Percentiles rank a stretch among this genome's conserved stretches.
These are phyloP conservation scores for Squalus acanthias DNA, from an alignment of 2,797 vertebrate species.

Conservation along the genomic window DNA sequence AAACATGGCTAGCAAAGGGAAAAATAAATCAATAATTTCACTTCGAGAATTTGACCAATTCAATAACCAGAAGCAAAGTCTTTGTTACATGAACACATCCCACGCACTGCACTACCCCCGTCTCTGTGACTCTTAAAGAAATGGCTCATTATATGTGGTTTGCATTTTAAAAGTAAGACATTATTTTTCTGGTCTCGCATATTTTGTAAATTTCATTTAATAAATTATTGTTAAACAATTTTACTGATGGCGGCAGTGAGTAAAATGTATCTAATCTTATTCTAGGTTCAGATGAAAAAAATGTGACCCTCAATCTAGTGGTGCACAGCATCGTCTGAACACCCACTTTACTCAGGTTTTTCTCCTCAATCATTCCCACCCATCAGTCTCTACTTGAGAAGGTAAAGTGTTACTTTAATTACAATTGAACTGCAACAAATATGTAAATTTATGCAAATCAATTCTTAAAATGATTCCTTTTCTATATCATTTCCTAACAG, in stretches of 20 bases:
- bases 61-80: background rate
- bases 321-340: background rate
- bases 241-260: background rate
- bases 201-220: background rate
- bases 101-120: background rate
- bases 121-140: background rate
- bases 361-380: background rate
- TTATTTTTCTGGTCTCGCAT: background rate
- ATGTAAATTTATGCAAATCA: conserved; percentile 34
- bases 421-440: background rate
- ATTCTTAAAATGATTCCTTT: background rate
- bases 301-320: background rate
- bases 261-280: background rate
- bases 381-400: background rate
- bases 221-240: background rate
- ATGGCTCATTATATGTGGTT: background rate
- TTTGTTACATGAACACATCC: background rate
- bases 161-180: conserved; percentile 1
- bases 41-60: background rate
- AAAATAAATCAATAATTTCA: background rate
- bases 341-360: background rate
- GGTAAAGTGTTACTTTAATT: background rate
- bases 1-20: background rate
- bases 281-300: background rate
- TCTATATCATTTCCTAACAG: conserved; percentile 14